Conservation (phyloP, 2,888 invertebrate genomes). For the Agonopterix heracliana region DNA sequence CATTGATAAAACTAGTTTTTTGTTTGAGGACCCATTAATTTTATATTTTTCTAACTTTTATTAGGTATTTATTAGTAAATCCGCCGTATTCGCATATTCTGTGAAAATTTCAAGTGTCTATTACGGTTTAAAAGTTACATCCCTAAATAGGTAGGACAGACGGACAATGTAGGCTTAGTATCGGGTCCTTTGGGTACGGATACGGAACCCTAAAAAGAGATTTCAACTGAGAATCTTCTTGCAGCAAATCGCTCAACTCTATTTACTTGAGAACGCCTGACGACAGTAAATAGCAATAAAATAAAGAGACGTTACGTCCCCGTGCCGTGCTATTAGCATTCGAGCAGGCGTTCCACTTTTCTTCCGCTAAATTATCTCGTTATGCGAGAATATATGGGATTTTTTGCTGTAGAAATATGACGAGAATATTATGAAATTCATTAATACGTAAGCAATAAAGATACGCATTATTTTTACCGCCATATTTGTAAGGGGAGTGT, state of each 20-base stretch:
- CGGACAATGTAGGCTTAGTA: too few relatives aligned
- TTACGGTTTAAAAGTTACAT: too few relatives aligned
- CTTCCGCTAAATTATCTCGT: conserved; percentile 23
- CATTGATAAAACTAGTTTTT: too few relatives aligned
- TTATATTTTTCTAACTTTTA: too few relatives aligned
- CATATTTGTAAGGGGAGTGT: conserved; percentile 32
- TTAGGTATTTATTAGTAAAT: too few relatives aligned
- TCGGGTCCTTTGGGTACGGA: too few relatives aligned
- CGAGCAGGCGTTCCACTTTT: conserved; percentile 32
- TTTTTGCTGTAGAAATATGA: conserved; percentile 14
- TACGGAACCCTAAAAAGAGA: too few relatives aligned
- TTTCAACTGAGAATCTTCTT: neutral
- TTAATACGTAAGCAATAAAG: conserved; percentile 56
- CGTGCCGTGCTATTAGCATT: conserved; percentile 33
- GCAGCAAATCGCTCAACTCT: neutral
- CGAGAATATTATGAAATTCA: conserved; percentile 34
- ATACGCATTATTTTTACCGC: conserved; percentile 42
- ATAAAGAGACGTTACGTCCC: conserved; percentile 9
- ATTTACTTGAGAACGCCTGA: conserved; percentile 27
- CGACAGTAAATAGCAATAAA: conserved; percentile 34
- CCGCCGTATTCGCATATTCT: too few relatives aligned
- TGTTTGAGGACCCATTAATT: too few relatives aligned
- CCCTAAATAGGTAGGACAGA: too few relatives aligned
- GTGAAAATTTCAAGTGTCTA: too few relatives aligned
- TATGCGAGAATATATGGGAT: conserved; percentile 16